These are phyloP conservation scores for Drosophila mulleri DNA, from an alignment of 2,888 invertebrate genomes.

Conservation along the genomic window DNA sequence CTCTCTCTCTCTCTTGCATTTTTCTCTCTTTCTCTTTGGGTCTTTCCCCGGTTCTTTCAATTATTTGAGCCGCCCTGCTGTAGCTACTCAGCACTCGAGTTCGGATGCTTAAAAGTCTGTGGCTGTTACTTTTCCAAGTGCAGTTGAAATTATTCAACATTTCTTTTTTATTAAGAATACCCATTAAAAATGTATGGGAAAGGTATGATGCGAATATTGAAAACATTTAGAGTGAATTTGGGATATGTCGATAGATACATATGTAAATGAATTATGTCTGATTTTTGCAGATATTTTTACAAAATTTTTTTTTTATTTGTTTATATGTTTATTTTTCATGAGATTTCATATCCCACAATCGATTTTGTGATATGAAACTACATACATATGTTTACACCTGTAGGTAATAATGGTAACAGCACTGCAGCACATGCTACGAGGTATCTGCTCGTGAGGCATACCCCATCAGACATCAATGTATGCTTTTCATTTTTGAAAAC, in stretches of 20 bases:
- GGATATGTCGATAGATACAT: no score
- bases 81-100: conserved; percentile 39
- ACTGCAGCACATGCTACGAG: not conserved
- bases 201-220: not conserved
- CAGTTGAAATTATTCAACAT: conserved; percentile 38
- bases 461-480: not conserved
- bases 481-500: conserved; percentile 28
- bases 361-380: no score
- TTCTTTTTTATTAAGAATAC: not conserved
- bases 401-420: not conserved
- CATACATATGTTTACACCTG: no score
- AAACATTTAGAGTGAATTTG: not conserved
- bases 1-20: not conserved
- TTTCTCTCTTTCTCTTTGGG: not conserved
- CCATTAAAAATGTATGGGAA: not conserved
- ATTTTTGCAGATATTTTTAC: no score
- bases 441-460: not conserved
- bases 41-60: not conserved
- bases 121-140: conserved; percentile 42
- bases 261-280: no score
- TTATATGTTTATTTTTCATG: no score
- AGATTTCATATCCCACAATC: no score
- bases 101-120: conserved; percentile 43
- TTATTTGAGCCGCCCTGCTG: conserved; percentile 1
- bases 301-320: no score